Evolutionary conservation across 2,888 invertebrate species (phyloP), one percentile per base, ranked within the genome.

Genomic region (Synergus umbraculus): DNA sequence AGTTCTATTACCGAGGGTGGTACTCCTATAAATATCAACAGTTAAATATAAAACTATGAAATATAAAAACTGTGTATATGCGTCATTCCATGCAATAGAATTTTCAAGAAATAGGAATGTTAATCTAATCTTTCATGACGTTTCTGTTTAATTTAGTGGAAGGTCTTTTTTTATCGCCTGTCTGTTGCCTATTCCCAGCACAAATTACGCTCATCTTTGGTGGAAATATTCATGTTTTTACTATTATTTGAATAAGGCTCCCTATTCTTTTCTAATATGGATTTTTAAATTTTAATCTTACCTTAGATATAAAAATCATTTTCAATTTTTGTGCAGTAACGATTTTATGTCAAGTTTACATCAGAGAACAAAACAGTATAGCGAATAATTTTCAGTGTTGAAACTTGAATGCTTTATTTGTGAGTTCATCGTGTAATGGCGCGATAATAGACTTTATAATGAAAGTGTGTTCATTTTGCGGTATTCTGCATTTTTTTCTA

Each of bases 401-500:
- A 67, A 67, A 67, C 18, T 46, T 18, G 22, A 44, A 44, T 67
- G 44, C 13, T 12, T 0, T 22, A 22, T 22, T 67, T 46, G 44
- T 67, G 67, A 46, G 46, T 13, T 67, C 67, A 67, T 46, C 67
- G 13, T 44, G 22, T 22, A 44, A 29, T 18, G 46, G 46, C 44
- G 67, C 22, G 22, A 67, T 67, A 67, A 67, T 67, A 67, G 10
- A 67, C 67, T 67, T 44, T 46, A 46, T 22, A 22, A 67, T 46
- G 67, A 67, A 67, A 46, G 67, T 44, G 46, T 67, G 22, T 22
- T 67, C 41, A 44, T 67, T 44, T 41, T 67, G 67, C 46, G 44
- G 46, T 67, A 15, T 54, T 67, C 44, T 46, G 44, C 67, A 67
- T 67, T 67, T 67, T 67, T 66, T 44, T 18, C 67, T 67, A 67